A percentile compares a stretch with the other conserved stretches of the same genome.
Conservation (phyloP, 2,113 vertebrate genomes). For the Centrocercus urophasianus region DNA sequence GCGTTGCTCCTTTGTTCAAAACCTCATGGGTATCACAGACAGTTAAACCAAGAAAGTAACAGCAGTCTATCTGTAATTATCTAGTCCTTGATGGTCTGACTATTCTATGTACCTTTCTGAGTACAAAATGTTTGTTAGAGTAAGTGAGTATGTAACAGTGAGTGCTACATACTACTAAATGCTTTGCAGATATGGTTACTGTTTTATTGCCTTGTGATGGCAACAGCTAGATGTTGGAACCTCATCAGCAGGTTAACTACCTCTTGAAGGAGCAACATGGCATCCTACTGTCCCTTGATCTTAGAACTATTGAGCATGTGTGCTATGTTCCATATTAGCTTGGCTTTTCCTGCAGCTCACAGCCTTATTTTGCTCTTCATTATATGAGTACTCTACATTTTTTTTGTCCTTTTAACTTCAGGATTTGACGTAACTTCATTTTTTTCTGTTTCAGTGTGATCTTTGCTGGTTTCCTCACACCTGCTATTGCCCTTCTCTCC, state of each 20-base stretch:
- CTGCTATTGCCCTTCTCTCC: neutral
- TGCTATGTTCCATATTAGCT: fast-evolving
- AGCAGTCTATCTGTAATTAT: neutral
- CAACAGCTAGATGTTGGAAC: constrained; percentile 30
- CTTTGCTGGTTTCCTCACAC: neutral
- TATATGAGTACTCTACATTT: fast-evolving
- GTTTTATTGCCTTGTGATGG: neutral
- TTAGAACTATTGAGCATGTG: neutral
- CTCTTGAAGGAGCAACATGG: neutral
- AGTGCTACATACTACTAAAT: neutral
- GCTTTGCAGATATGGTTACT: neutral
- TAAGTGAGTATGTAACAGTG: neutral
- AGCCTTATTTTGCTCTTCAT: neutral
- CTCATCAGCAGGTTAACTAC: neutral
- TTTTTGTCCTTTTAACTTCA: neutral
- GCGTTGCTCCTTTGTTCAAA: neutral
- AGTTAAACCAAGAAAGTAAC: neutral
- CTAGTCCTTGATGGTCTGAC: neutral
- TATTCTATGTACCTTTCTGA: fast-evolving
- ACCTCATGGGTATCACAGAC: neutral
- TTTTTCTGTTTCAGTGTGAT: neutral
- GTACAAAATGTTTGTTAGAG: neutral
- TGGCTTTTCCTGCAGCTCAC: neutral
- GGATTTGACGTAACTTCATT: neutral
- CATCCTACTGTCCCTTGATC: neutral